phyloP scores from a whole-genome alignment of 1,140 invertebrate genomes.

The Homalodisca vitripennis region DNA sequence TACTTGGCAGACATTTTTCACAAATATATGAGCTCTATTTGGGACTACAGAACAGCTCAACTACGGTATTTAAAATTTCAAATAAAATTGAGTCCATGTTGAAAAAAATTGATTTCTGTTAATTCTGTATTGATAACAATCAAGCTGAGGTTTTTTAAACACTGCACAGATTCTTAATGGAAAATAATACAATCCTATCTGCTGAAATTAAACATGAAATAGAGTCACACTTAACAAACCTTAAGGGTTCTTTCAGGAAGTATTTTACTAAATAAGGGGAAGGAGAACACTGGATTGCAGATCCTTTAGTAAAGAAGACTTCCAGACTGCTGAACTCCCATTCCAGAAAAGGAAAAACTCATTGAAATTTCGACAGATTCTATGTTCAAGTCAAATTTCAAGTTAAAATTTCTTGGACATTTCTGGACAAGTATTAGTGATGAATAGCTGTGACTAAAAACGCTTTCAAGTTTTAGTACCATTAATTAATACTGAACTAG shows the following conservation, averaged over 20 bases:
- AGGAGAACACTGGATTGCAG: neutral
- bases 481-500: neutral
- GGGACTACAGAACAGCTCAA: neutral
- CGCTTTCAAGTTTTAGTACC: neutral
- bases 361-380: conserved; percentile 18
- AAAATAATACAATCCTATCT: neutral
- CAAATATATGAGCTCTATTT: too few species aligned
- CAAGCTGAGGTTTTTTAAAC: conserved; percentile 5
- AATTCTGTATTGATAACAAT: neutral
- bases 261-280: neutral
- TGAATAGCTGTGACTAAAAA: neutral
- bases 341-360: conserved; percentile 15
- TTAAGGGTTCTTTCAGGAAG: neutral
- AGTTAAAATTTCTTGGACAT: neutral
- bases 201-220: neutral
- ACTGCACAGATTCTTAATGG: neutral
- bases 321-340: neutral
- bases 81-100: conserved; percentile 4
- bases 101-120: too few species aligned
- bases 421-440: neutral
- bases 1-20: too few species aligned
- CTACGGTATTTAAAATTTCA: neutral
- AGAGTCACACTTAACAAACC: neutral
- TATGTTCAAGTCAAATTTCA: neutral
- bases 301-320: neutral